phyloP scores from a whole-genome alignment of 2,113 vertebrate genomes.

The Callocephalon fimbriatum region DNA sequence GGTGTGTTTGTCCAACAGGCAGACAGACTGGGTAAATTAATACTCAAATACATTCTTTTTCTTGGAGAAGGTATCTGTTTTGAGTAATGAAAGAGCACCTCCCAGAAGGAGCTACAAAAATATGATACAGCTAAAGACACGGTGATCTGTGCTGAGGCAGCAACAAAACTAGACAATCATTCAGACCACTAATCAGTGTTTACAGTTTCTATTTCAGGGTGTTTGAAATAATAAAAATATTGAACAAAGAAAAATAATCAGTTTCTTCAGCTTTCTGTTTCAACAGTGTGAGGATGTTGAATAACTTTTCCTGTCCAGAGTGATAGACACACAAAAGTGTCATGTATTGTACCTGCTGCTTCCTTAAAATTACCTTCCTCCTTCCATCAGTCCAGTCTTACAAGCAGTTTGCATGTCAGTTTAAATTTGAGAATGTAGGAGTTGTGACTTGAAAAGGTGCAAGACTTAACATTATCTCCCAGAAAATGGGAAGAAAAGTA shows the following conservation, averaged over 20 bases:
- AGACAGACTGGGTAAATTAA: not conserved
- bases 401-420: not conserved
- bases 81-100: not conserved
- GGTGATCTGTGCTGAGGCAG: not conserved
- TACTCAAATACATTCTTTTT: not conserved
- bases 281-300: not conserved
- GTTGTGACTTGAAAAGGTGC: not conserved
- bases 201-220: not conserved
- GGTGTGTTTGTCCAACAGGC: not conserved
- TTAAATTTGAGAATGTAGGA: not conserved
- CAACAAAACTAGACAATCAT: not conserved
- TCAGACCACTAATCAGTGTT: not conserved
- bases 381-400: not conserved
- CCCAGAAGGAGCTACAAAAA: not conserved
- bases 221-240: not conserved
- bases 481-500: not conserved
- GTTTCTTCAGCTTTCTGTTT: not conserved
- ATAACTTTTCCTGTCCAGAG: not conserved
- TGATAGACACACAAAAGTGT: not conserved
- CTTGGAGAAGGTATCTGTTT: not conserved
- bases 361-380: not conserved
- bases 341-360: not conserved
- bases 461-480: not conserved
- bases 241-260: not conserved
- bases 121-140: not conserved